Evolutionary conservation across 2,113 vertebrate species (phyloP), one percentile per base, ranked within the genome.

Genomic region (Toxostoma redivivum): DNA sequence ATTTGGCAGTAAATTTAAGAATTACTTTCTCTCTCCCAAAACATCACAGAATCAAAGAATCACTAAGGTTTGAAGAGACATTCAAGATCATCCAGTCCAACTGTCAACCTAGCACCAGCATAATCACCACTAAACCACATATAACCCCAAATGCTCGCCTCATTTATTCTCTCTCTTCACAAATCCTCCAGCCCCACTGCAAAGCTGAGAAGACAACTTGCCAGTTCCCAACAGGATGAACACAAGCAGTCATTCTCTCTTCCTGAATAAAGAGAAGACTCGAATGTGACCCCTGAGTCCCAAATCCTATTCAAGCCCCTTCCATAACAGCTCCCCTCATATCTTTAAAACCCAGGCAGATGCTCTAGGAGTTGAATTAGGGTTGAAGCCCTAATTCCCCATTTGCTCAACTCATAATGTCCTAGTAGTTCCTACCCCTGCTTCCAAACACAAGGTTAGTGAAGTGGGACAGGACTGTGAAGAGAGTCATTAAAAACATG

Each of bases 271-370:
- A 69, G 44, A 45, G 28, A 77, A n/a, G 25, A 38, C 38, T 5
- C 3, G 0, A 73, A 60, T 19, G 11, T 15, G 21, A 53, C 5
- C 10, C 44, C 16, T 1, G 5, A 50, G 12, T 27, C 16, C 8
- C 42, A 93, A 82, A 82, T 27, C 11, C 28, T 70, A 14, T 30
- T 53, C 10, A 3, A 71, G n/a, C 16, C 21, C n/a, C n/a, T 45
- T 40, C 28, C 42, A 8, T 3, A 25, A 33, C 1, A 58, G 12
- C 44, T 58, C 77, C 40, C 38, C 5, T 6, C 2, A 7, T 2
- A 53, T 5, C 65, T 96, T 70, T 51, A 88, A 82, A 81, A 66
- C 8, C 42, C 28, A 80, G 24, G 1, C n/a, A 79, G 51, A 47
- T 56, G 35, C 28, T 80, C 25, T 3, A 67, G 19, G 57, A 88